Percentiles rank a stretch among this genome's conserved stretches.
phyloP scores from a whole-genome alignment of 2,797 vertebrate species.

The Margarornis squamiger region DNA sequence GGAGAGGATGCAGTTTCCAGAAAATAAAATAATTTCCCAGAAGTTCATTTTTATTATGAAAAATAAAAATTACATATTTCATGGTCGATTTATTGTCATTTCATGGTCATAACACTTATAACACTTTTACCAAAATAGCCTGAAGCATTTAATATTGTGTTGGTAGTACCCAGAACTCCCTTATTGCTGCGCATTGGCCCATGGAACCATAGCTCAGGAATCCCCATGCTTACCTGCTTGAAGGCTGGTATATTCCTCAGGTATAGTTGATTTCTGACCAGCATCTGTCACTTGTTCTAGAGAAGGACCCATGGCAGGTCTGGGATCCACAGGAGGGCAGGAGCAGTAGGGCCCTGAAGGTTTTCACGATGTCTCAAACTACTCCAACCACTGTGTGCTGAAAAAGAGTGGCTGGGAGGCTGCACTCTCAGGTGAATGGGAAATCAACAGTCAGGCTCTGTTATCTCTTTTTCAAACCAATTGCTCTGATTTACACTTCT shows the following conservation, averaged over 20 bases:
- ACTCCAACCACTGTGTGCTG: not conserved
- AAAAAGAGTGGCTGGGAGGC: not conserved
- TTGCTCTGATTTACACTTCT: not conserved
- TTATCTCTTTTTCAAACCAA: not conserved
- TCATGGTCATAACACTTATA: not conserved
- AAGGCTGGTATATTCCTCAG: not conserved
- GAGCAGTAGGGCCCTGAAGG: not conserved
- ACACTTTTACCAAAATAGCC: not conserved
- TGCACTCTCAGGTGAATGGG: not conserved
- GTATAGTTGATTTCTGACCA: not conserved
- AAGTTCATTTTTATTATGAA: not conserved
- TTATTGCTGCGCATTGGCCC: not conserved
- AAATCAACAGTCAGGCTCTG: not conserved
- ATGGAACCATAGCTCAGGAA: not conserved
- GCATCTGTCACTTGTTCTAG: not conserved
- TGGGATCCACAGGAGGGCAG: not conserved
- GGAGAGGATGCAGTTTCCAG: not conserved
- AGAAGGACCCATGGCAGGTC: not conserved
- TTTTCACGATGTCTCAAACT: accelerated
- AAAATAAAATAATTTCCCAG: not conserved
- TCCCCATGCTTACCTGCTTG: not conserved
- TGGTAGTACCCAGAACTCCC: not conserved
- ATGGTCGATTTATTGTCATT: not conserved
- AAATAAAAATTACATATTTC: not conserved
- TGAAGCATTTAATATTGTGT: accelerated